phyloP scores from a whole-genome alignment of 2,113 vertebrate genomes.

The Clarias gariepinus region DNA sequence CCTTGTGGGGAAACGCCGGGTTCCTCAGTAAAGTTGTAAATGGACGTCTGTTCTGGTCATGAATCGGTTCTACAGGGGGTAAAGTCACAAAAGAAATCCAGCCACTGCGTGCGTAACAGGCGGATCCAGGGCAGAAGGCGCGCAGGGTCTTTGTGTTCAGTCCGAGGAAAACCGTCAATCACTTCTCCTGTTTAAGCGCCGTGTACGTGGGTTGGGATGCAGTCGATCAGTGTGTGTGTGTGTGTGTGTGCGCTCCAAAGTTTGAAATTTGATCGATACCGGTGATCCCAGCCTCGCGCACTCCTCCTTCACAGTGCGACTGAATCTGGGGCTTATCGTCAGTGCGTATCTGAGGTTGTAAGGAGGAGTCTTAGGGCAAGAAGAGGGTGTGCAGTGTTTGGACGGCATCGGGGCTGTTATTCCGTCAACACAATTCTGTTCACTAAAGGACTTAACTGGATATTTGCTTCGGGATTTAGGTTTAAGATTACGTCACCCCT shows the following conservation, averaged over 20 bases:
- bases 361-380: constrained; percentile 39
- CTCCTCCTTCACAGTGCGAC: constrained; percentile 38
- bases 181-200: background rate
- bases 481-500: background rate
- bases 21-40: constrained; percentile 19
- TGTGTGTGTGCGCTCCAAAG: constrained; percentile 5
- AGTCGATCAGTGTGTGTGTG: background rate
- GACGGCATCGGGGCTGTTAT: constrained; percentile 17
- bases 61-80: constrained; percentile 24
- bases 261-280: constrained; percentile 33
- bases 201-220: background rate
- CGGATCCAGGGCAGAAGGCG: constrained; percentile 25
- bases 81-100: constrained; percentile 3
- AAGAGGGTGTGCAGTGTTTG: constrained; percentile 26
- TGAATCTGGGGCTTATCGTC: constrained; percentile 40
- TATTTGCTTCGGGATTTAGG: constrained; percentile 3
- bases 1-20: constrained; percentile 1
- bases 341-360: constrained; percentile 36
- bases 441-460: background rate
- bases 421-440: constrained; percentile 12
- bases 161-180: constrained; percentile 26
- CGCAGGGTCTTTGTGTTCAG: constrained; percentile 16
- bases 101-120: constrained; percentile 39
- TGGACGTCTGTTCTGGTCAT: constrained; percentile 9
- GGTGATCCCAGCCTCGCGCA: constrained; percentile 17